phyloP scores from a whole-genome alignment of 1,140 invertebrate species.

The Xylocopa sonorina region DNA sequence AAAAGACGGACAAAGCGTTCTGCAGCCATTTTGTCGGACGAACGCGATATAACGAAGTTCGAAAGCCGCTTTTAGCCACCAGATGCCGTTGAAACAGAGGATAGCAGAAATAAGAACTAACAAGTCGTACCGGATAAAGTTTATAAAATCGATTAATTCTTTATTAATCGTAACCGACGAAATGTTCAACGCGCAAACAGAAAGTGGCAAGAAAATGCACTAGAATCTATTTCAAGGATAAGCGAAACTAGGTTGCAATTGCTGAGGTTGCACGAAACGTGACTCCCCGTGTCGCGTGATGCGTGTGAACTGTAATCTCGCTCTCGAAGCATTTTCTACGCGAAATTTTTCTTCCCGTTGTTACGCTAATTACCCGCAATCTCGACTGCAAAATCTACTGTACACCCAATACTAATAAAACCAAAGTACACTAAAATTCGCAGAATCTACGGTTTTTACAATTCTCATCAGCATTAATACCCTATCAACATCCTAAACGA shows the following conservation, averaged over 20 bases:
- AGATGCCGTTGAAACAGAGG: too few relatives aligned
- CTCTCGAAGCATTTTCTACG: background rate
- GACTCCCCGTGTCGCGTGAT: constrained; percentile 56
- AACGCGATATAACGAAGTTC: too few relatives aligned
- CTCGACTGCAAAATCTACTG: background rate
- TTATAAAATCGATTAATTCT: too few relatives aligned
- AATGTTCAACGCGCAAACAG: background rate
- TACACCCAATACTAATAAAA: background rate
- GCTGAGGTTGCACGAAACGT: constrained; percentile 46
- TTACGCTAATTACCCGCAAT: background rate
- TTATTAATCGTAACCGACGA: background rate
- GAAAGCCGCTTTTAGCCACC: too few relatives aligned
- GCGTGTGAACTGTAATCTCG: constrained; percentile 29
- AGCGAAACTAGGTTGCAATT: constrained; percentile 4
- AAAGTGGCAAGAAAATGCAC: background rate
- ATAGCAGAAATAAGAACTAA: too few relatives aligned
- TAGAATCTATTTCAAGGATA: constrained; percentile 26
- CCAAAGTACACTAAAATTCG: background rate
- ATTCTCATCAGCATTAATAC: background rate
- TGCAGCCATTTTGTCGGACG: too few relatives aligned
- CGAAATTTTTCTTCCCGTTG: background rate
- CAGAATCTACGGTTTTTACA: background rate
- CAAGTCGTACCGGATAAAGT: too few relatives aligned
- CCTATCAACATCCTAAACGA: background rate
- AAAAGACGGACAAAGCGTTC: too few relatives aligned